A percentile compares a stretch with the other conserved stretches of the same genome.
These are phyloP conservation scores for Nasonia giraulti DNA, from an alignment of 1,140 invertebrate genomes.

Conservation along the genomic window DNA sequence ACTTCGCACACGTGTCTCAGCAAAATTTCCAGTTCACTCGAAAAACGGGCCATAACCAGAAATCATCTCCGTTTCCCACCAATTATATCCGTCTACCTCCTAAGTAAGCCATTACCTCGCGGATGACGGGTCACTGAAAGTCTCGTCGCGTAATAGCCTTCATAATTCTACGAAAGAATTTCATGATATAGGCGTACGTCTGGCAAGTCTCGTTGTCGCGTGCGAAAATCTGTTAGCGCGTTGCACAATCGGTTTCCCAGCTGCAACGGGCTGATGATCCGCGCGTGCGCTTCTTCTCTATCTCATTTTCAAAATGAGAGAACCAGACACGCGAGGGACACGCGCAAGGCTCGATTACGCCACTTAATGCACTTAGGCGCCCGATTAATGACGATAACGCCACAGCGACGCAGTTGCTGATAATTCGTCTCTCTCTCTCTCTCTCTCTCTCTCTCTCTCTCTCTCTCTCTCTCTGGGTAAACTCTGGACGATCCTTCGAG, in stretches of 20 bases:
- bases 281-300: neutral
- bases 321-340: too few species aligned
- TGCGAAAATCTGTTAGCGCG: neutral
- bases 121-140: neutral
- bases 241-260: conserved; percentile 13
- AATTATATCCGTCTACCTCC: neutral
- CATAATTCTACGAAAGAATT: neutral
- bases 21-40: too few species aligned
- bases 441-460: too few species aligned
- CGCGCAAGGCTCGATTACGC: neutral
- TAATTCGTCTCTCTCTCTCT: too few species aligned
- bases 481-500: too few species aligned
- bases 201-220: neutral
- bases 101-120: neutral
- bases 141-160: neutral
- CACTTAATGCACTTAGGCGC: neutral
- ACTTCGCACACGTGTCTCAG: too few species aligned
- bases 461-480: too few species aligned
- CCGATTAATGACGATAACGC: neutral
- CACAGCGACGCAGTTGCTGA: neutral
- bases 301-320: neutral
- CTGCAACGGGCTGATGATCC: neutral
- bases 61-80: neutral
- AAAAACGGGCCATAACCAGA: neutral
- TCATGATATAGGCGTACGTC: neutral